Conservation (phyloP, 2,113 vertebrate species). For the Siphamia tubifer region DNA sequence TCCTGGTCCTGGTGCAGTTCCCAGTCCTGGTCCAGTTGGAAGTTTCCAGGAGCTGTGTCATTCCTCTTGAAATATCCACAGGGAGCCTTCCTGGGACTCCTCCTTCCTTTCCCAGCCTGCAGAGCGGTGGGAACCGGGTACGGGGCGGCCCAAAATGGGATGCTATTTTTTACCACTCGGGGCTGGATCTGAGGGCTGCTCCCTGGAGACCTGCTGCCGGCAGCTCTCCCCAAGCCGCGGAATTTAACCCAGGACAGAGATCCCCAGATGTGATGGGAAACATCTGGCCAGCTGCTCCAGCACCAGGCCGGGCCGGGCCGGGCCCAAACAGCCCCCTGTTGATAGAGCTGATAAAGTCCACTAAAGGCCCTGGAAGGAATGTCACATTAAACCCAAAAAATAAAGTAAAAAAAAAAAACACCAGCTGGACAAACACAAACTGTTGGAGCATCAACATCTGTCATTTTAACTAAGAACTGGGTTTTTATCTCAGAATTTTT, state of each 20-base stretch:
- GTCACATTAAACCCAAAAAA: too few relatives aligned
- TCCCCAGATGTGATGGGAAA: slow-evolving; percentile 83
- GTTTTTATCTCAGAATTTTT: too few relatives aligned
- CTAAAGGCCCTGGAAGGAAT: slow-evolving; percentile 2
- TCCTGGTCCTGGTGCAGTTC: too few relatives aligned
- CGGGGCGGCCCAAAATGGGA: slow-evolving; percentile 69
- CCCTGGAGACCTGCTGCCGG: slow-evolving; percentile 76
- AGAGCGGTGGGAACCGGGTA: slow-evolving; percentile 79
- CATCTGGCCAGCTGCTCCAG: slow-evolving; percentile 75
- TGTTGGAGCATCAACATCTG: too few relatives aligned
- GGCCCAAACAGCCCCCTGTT: not conserved
- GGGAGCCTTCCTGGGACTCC: slow-evolving; percentile 48
- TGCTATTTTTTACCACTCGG: slow-evolving; percentile 79
- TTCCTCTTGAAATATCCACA: slow-evolving; percentile 31
- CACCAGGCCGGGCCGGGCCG: slow-evolving; percentile 22
- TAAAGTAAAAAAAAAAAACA: too few relatives aligned
- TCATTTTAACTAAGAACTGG: too few relatives aligned
- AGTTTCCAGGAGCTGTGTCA: not conserved
- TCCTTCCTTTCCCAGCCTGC: slow-evolving; percentile 80
- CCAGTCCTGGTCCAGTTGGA: too few relatives aligned
- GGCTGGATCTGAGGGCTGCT: slow-evolving; percentile 73
- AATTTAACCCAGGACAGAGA: slow-evolving; percentile 80
- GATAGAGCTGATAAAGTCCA: slow-evolving; percentile 31
- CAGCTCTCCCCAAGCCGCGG: slow-evolving; percentile 73
- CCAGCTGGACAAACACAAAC: too few relatives aligned